Evolutionary conservation across 2,797 vertebrate species (phyloP), one percentile per base, ranked within the genome.

Genomic region (Chrysocyon brachyurus): DNA sequence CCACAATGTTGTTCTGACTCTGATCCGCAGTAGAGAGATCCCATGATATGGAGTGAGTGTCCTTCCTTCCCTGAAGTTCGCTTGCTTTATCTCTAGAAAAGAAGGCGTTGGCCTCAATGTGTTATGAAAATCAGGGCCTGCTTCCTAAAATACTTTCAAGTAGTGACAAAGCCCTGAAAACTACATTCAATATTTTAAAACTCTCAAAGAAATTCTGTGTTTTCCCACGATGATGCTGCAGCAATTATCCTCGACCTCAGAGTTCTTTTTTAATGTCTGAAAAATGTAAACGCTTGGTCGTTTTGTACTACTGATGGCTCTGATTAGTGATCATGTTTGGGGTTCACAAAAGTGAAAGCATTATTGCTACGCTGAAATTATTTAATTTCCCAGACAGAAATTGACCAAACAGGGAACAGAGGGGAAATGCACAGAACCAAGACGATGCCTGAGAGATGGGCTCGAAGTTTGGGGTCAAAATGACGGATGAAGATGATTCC

Each of bases 301-400:
- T 64, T 95, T 57, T 78, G 49, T 46, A n/a, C 26, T 61, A 49
- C 14, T 70, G 46, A 85, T 2, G 57, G 21, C 10, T 83, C 64
- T 90, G 78, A 75, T 95, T 59, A 82, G 64, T 64, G 11, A 72
- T 87, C 33, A 88, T 57, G 57, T 66, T 72, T 75, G 59, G 6
- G 28, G 46, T 59, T 92, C 24, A 68, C 66, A 63, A 57, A 63
- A 68, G 33, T 56, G 4, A 36, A 81, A 91, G 64, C 21, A 82
- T 78, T 70, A 52, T 28, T 33, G 28, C 19, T 87, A 4, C 21
- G 52, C 36, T 15, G 5, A 36, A 64, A 75, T 93, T 24, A 90
- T 90, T 88, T 82, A 91, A 70, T 94, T 93, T 93, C 26, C 6
- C 17, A 90, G 66, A 52, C 4, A 78, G 26, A 89, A 68, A 24